Conservation (phyloP, 1,140 invertebrate genomes). For the Pomacea maculata region DNA sequence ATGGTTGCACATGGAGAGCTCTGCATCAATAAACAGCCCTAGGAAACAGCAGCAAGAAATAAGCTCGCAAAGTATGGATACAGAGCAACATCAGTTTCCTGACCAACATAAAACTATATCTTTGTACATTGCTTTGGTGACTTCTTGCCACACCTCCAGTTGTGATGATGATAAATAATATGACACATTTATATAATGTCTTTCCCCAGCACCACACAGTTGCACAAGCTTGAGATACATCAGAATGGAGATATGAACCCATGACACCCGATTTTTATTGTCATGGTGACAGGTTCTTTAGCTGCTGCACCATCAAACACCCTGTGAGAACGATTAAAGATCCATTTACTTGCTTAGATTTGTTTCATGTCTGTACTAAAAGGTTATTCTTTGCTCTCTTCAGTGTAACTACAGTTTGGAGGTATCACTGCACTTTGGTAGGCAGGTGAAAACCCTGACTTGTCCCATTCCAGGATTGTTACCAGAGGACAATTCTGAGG, state of each 20-base stretch:
- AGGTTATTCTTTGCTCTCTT: not conserved
- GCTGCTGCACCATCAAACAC: not conserved
- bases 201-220: no score
- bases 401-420: slow-evolving; percentile 25
- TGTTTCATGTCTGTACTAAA: not conserved
- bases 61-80: no score
- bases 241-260: not conserved
- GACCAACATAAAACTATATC: no score
- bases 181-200: no score
- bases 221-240: not conserved
- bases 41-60: no score
- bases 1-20: no score
- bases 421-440: slow-evolving; percentile 3
- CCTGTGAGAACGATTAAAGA: not conserved
- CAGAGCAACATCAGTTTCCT: no score
- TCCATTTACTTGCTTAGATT: not conserved
- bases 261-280: not conserved
- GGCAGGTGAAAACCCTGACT: not conserved
- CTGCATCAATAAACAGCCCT: no score
- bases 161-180: no score
- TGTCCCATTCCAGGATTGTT: slow-evolving; percentile 13
- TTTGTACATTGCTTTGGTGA: no score
- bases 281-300: not conserved
- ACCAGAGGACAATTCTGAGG: slow-evolving; percentile 17
- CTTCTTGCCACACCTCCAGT: no score